Evolutionary conservation across 2,113 vertebrate genomes (phyloP).

Genomic region (Vimba vimba): DNA sequence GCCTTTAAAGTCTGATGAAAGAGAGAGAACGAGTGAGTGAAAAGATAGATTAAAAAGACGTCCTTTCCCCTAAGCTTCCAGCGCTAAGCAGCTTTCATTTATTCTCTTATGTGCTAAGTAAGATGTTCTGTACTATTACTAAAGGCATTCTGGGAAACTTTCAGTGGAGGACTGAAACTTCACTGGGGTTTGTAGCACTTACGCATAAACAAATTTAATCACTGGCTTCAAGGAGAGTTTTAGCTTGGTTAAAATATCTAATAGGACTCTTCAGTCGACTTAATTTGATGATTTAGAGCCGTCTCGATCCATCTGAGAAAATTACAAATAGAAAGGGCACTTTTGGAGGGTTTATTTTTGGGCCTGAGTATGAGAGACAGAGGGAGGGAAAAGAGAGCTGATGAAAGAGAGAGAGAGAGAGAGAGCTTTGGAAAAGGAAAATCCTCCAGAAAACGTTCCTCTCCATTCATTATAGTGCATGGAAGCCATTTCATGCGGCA

Average conservation of each 20-base stretch:
- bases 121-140: constrained; percentile 48
- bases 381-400: constrained; percentile 25
- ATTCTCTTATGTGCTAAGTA: constrained; percentile 49
- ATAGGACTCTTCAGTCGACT: constrained; percentile 36
- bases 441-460: constrained; percentile 70
- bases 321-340: constrained; percentile 45
- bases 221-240: constrained; percentile 42
- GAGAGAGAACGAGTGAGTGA: constrained; percentile 19
- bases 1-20: constrained; percentile 54
- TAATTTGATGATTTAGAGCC: constrained; percentile 44
- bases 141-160: constrained; percentile 35
- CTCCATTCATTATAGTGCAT: constrained; percentile 71
- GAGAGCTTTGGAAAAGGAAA: constrained; percentile 57
- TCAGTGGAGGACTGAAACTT: constrained; percentile 8
- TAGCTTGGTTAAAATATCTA: constrained; percentile 31
- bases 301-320: constrained; percentile 40
- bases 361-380: constrained; percentile 15
- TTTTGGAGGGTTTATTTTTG: constrained; percentile 41
- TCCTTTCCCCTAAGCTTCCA: constrained; percentile 49
- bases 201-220: constrained; percentile 33
- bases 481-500: constrained; percentile 74
- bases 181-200: constrained; percentile 19
- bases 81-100: constrained; percentile 51
- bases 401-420: constrained; percentile 16
- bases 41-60: constrained; percentile 56